Percentiles rank a stretch among this genome's conserved stretches.
These are phyloP conservation scores for Dichetophora obliterata DNA, from an alignment of 2,888 invertebrate genomes.

Conservation along the genomic window DNA sequence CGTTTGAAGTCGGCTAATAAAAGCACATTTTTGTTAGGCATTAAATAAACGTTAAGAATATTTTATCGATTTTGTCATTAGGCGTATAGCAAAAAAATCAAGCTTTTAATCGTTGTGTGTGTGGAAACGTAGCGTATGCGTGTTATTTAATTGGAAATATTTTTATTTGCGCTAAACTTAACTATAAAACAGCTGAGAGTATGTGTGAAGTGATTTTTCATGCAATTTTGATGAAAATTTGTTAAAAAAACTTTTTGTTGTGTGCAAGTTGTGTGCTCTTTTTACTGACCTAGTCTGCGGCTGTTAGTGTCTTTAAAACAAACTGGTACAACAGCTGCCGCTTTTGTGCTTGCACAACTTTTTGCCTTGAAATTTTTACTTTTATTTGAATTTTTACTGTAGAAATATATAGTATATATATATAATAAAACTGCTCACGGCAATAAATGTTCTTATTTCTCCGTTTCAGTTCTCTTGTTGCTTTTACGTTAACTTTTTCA, in stretches of 20 bases:
- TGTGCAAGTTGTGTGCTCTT: neutral
- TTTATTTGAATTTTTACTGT: neutral
- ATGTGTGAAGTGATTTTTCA: too few species aligned
- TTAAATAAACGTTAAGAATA: neutral
- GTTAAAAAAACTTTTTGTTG: neutral
- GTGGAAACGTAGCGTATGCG: too few species aligned
- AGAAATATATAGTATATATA: neutral
- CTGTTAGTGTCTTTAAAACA: neutral
- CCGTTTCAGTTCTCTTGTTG: neutral
- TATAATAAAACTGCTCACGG: neutral
- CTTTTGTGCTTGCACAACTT: neutral
- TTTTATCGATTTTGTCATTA: conserved; percentile 17
- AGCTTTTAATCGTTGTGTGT: neutral
- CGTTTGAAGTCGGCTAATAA: neutral
- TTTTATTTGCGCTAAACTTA: too few species aligned
- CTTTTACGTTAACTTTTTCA: too few species aligned
- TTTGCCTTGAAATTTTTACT: conserved; percentile 13
- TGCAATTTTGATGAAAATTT: too few species aligned
- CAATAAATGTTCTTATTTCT: neutral
- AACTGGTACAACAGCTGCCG: conserved; percentile 1
- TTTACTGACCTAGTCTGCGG: neutral
- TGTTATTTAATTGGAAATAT: too few species aligned
- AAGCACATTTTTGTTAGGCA: neutral
- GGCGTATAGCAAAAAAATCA: neutral
- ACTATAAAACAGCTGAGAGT: too few species aligned